Conservation (phyloP, 2,888 invertebrate species). For the Melanargia galathea region DNA sequence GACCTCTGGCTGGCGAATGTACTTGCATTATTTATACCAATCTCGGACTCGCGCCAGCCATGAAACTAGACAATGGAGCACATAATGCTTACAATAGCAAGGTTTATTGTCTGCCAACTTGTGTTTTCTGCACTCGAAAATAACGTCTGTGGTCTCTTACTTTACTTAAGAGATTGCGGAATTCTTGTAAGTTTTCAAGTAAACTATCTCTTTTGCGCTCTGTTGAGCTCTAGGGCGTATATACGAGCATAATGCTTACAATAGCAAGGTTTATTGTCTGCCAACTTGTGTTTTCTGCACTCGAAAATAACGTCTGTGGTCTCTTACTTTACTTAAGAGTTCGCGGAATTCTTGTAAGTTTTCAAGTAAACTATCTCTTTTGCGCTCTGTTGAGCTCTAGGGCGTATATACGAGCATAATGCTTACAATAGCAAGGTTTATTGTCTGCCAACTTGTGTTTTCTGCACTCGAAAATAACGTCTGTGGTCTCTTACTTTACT, state of each 20-base stretch:
- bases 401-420: too few species aligned
- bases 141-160: slow-evolving; percentile 25
- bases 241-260: slow-evolving; percentile 44
- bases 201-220: neutral
- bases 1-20: slow-evolving; percentile 42
- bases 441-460: slow-evolving; percentile 48
- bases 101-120: slow-evolving; percentile 52
- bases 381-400: too few species aligned
- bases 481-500: slow-evolving; percentile 20
- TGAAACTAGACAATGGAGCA: slow-evolving; percentile 46
- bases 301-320: slow-evolving; percentile 31
- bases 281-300: slow-evolving; percentile 43
- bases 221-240: too few species aligned
- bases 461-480: slow-evolving; percentile 32
- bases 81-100: slow-evolving; percentile 45
- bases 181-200: slow-evolving; percentile 12
- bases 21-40: slow-evolving; percentile 55
- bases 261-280: slow-evolving; percentile 51
- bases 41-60: slow-evolving; percentile 44
- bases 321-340: slow-evolving; percentile 13
- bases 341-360: neutral
- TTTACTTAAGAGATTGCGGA: neutral
- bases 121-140: slow-evolving; percentile 37
- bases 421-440: slow-evolving; percentile 49
- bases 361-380: neutral